These are phyloP conservation scores for Elephantulus edwardii DNA, from an alignment of 2,113 vertebrate genomes.

Conservation along the genomic window DNA sequence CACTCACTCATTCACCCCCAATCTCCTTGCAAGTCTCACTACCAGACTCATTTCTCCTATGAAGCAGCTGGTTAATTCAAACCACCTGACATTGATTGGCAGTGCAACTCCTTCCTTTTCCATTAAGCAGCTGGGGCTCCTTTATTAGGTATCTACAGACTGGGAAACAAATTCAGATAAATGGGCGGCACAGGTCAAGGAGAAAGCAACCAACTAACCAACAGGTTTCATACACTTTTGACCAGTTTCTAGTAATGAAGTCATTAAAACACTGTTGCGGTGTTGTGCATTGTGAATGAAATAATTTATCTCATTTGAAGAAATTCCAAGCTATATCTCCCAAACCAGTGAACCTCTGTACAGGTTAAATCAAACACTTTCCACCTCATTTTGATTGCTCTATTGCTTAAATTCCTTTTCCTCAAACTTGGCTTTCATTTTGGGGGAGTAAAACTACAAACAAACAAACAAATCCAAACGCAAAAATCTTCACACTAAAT, in stretches of 20 bases:
- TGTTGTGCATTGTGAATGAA: not conserved
- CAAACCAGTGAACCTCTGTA: not conserved
- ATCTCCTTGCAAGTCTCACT: too few relatives aligned
- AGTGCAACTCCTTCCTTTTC: too few relatives aligned
- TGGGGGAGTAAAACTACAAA: not conserved
- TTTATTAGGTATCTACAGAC: not conserved
- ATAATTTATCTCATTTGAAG: not conserved
- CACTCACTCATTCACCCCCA: too few relatives aligned
- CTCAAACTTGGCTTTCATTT: constrained; percentile 47
- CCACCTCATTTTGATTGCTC: not conserved
- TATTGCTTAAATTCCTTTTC: not conserved
- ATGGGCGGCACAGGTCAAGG: not conserved
- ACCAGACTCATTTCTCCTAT: too few relatives aligned
- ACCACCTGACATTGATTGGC: too few relatives aligned
- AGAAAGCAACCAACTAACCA: not conserved
- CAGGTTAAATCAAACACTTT: not conserved
- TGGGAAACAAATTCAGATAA: not conserved
- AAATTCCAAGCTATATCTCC: not conserved
- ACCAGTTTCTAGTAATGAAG: not conserved
- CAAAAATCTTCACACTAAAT: constrained; percentile 49
- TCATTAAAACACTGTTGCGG: not conserved
- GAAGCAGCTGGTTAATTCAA: too few relatives aligned
- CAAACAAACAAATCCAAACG: too few relatives aligned
- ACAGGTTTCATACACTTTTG: not conserved
- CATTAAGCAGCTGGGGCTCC: too few relatives aligned